Percentiles rank a stretch among this genome's conserved stretches.
Evolutionary conservation across 2,797 vertebrate genomes (phyloP).

Genomic region (Gouania willdenowi): DNA sequence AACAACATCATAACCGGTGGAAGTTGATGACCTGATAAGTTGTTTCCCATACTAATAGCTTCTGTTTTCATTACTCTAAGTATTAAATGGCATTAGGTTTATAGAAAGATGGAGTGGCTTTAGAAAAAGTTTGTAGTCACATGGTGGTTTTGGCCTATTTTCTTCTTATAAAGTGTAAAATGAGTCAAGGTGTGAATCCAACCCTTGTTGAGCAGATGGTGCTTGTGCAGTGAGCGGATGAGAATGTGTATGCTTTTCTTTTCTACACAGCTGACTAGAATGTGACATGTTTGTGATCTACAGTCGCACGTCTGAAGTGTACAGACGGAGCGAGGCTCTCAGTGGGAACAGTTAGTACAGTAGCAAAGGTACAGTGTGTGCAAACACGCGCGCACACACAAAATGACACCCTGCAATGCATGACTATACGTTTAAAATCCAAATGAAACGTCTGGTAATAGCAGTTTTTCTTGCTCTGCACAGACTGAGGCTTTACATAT

Average conservation of each 20-base stretch:
- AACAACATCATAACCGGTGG: conserved; percentile 10
- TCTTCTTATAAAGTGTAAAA: too few relatives aligned
- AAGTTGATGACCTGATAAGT: too few relatives aligned
- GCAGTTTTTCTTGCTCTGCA: not conserved
- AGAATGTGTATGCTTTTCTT: conserved; percentile 6
- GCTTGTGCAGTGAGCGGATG: too few relatives aligned
- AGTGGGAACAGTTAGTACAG: not conserved
- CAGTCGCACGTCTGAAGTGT: conserved; percentile 18
- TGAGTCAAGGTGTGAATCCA: too few relatives aligned
- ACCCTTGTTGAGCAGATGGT: too few relatives aligned
- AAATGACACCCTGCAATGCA: conserved; percentile 1
- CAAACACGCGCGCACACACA: not conserved
- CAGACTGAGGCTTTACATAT: not conserved
- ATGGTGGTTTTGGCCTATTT: too few relatives aligned
- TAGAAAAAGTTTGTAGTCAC: not conserved
- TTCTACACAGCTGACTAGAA: conserved; percentile 42
- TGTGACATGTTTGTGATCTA: conserved; percentile 46
- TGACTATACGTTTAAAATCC: conserved; percentile 6
- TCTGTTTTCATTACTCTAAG: too few relatives aligned
- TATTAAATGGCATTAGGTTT: not conserved
- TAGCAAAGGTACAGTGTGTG: too few relatives aligned
- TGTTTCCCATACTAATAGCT: too few relatives aligned
- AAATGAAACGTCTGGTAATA: not conserved
- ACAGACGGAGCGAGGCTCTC: conserved; percentile 8
- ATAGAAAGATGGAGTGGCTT: not conserved